Base-by-base conservation (phyloP, 2,113 vertebrate species). In the Emydura subglobosa region DNA sequence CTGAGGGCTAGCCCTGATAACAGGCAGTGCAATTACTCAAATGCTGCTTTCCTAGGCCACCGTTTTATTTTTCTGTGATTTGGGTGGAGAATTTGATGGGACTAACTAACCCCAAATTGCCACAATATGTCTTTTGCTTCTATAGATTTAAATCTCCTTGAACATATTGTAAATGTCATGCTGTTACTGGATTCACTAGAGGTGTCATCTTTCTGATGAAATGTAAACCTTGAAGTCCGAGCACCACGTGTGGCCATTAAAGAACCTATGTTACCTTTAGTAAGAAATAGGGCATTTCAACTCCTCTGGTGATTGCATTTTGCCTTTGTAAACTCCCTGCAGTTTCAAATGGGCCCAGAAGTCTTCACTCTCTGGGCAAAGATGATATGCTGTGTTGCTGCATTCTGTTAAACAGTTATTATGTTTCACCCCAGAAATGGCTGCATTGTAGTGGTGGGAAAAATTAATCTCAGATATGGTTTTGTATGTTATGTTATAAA, bases 301-400 rank as follows among this genome's bases (percentile, higher is more conserved):
- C 17, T 79, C 47, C 17, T 51, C 47, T 39, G 47, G 47, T 34
- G 29, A 10, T 51, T 34, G 17, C 8, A 6, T 34, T 21, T 79
- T 31, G 27, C 9, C 29, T 19, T 10, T 17, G 27, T 21, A 50
- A 50, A 31, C 16, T 19, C 47, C 49, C 49, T 51, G 49, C 47
- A 79, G 29, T 50, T 79, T 49, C 78, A 49, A 5, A 12, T 49
- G 78, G 8, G 29, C 19, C 78, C 74, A 47, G 42, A 25, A 47
- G 49, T 31, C 27, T 79, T 49, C 27, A 50, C 78, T 51, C 19
- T 29, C 7, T 34, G 0, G 0, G 49, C 44, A 0, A 0, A 39
- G 2, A 0, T 14, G 47, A 76, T 42, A 16, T 34, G 78, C 47
- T 68, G 42, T 21, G 49, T 27, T n/a, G 74, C 25, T 44, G 24